Conservation (phyloP, 2,888 invertebrate genomes). For the Pheosia gnoma region DNA sequence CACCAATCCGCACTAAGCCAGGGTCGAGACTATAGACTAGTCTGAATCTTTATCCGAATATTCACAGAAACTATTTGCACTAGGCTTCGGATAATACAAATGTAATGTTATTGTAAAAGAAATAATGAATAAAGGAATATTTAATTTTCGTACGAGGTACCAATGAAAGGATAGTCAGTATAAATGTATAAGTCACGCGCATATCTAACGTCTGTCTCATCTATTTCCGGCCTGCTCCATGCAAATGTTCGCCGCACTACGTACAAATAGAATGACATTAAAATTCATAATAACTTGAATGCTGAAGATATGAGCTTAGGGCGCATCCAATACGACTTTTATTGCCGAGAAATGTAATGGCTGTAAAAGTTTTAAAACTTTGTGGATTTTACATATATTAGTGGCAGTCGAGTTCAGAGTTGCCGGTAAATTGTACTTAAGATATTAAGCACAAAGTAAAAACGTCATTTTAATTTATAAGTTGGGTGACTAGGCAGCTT, state of each 20-base stretch:
- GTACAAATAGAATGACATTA: slow-evolving; percentile 43
- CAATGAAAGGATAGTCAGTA: slow-evolving; percentile 3
- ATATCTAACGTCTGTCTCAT: slow-evolving; percentile 33
- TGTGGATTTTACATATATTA: slow-evolving; percentile 7
- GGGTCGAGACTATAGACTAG: no score
- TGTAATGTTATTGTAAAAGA: not conserved
- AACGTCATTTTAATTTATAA: not conserved
- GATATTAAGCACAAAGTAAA: not conserved
- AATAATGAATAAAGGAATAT: not conserved
- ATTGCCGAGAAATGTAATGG: slow-evolving; percentile 8
- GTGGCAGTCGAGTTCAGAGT: not conserved
- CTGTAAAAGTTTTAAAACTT: slow-evolving; percentile 14
- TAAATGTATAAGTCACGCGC: slow-evolving; percentile 46
- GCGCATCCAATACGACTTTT: slow-evolving; percentile 9
- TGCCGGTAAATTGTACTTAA: not conserved
- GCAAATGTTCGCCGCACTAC: slow-evolving; percentile 21
- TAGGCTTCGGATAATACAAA: no score
- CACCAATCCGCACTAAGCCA: no score
- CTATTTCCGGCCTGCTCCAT: slow-evolving; percentile 40
- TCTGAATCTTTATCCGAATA: no score
- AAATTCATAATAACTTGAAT: slow-evolving; percentile 53
- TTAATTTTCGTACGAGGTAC: not conserved
- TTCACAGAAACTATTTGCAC: no score
- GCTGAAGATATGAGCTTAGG: slow-evolving; percentile 23
- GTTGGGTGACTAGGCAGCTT: not conserved